phyloP scores from a whole-genome alignment of 2,113 vertebrate species.

The Okapia johnstoni region DNA sequence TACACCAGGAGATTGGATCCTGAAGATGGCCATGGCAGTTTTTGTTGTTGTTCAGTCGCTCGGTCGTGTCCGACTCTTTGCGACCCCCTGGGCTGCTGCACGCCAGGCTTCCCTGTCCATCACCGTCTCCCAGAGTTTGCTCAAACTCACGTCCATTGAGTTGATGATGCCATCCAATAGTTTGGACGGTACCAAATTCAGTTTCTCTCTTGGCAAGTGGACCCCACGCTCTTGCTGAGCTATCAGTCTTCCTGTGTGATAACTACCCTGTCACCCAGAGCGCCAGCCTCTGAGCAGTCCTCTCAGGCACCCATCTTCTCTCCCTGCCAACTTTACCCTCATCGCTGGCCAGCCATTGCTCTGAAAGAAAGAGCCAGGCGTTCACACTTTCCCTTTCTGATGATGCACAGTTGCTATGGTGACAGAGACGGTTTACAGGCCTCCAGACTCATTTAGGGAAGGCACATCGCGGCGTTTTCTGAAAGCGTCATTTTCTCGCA shows the following conservation, averaged over 20 bases:
- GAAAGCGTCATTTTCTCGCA: neutral
- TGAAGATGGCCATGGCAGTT: neutral
- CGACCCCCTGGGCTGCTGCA: neutral
- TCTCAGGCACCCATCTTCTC: neutral
- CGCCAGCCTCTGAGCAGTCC: neutral
- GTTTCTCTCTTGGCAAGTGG: neutral
- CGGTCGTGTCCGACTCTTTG: neutral
- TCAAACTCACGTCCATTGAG: neutral
- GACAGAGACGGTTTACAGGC: neutral
- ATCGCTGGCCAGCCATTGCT: neutral
- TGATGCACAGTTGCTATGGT: neutral
- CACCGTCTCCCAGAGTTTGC: neutral
- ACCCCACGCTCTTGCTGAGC: neutral
- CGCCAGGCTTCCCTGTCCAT: neutral
- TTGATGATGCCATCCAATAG: neutral
- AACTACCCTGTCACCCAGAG: neutral
- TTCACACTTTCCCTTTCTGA: neutral
- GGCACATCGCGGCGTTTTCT: neutral
- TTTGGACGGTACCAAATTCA: neutral
- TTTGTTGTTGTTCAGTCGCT: neutral
- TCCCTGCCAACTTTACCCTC: neutral
- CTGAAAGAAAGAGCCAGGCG: neutral
- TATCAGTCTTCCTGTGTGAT: accelerated
- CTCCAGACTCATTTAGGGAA: neutral
- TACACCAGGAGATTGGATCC: neutral